Evolutionary conservation across 2,888 invertebrate genomes (phyloP).

Genomic region (Zygogramma bicolorata): DNA sequence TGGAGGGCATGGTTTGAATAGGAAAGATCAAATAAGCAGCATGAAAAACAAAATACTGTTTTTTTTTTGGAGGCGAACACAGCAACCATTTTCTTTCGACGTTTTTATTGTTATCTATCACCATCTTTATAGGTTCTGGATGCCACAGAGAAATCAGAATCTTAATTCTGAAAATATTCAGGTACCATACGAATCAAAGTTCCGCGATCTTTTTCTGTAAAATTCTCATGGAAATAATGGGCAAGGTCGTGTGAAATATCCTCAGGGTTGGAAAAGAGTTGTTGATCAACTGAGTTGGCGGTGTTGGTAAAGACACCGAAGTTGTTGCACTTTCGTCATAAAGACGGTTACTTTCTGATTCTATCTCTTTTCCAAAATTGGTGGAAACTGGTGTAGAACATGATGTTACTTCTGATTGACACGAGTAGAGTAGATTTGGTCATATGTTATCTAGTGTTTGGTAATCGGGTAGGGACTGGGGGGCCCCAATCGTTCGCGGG

Average conservation of each 20-base stretch:
- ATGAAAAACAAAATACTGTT: constrained; percentile 4
- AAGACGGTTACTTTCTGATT: background rate
- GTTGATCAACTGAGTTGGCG: constrained; percentile 2
- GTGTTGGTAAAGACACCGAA: background rate
- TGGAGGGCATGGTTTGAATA: constrained; percentile 6
- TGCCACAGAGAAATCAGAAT: constrained; percentile 21
- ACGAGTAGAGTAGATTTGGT: background rate
- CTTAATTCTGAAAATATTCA: constrained; percentile 17
- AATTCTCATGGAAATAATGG: constrained; percentile 18
- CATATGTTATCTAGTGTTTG: background rate
- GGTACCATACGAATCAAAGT: constrained; percentile 20
- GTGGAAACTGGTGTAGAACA: background rate
- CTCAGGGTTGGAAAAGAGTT: constrained; percentile 3
- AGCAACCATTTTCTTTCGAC: constrained; percentile 17
- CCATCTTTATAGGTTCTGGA: constrained; percentile 20
- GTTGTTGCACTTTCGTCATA: background rate
- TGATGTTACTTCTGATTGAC: background rate
- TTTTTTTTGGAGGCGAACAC: background rate
- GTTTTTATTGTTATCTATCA: constrained; percentile 17
- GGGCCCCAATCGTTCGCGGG: constrained; percentile 7
- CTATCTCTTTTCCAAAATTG: background rate
- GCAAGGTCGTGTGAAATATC: constrained; percentile 18
- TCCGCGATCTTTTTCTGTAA: constrained; percentile 14
- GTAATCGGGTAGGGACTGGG: background rate
- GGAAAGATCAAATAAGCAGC: constrained; percentile 3